A percentile compares a stretch with the other conserved stretches of the same genome.
Conservation (phyloP, 2,888 invertebrate genomes). For the Agrenia bidenticulata region DNA sequence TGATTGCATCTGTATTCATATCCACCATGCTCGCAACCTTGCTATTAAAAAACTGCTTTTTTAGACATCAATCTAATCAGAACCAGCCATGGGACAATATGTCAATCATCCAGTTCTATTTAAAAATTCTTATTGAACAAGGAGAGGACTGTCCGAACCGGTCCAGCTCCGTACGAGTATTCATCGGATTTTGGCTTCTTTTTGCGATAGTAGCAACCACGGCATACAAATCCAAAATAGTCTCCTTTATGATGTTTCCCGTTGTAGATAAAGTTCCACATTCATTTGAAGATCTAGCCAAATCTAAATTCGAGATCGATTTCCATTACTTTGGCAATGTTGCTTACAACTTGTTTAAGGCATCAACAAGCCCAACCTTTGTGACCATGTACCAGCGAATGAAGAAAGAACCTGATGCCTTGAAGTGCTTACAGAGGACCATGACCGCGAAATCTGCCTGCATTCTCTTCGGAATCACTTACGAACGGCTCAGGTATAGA, state of each 20-base stretch:
- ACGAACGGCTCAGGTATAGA: conserved; percentile 20
- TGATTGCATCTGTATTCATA: background rate
- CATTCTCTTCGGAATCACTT: conserved; percentile 25
- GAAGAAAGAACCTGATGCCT: conserved; percentile 17
- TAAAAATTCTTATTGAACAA: too few relatives aligned
- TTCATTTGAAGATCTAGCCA: conserved; percentile 27
- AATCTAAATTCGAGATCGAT: conserved; percentile 21
- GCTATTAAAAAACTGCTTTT: too few relatives aligned
- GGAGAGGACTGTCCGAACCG: too few relatives aligned
- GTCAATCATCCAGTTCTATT: too few relatives aligned
- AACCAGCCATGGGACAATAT: too few relatives aligned
- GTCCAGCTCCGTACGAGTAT: too few relatives aligned
- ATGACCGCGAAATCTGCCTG: conserved; percentile 22
- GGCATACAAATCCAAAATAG: conserved; percentile 31
- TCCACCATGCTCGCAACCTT: too few relatives aligned
- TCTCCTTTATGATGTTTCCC: conserved; percentile 31
- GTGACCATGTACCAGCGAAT: conserved; percentile 22
- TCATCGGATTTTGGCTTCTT: conserved; percentile 21
- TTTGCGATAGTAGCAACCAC: conserved; percentile 19
- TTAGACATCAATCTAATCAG: too few relatives aligned
- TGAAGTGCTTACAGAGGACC: conserved; percentile 25
- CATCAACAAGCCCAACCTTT: conserved; percentile 26
- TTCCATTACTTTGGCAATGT: conserved; percentile 37
- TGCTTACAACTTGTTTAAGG: conserved; percentile 26
- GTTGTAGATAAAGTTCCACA: conserved; percentile 15